These are phyloP conservation scores for Alectoris magna DNA, from an alignment of 2,797 vertebrate species.

Conservation along the genomic window DNA sequence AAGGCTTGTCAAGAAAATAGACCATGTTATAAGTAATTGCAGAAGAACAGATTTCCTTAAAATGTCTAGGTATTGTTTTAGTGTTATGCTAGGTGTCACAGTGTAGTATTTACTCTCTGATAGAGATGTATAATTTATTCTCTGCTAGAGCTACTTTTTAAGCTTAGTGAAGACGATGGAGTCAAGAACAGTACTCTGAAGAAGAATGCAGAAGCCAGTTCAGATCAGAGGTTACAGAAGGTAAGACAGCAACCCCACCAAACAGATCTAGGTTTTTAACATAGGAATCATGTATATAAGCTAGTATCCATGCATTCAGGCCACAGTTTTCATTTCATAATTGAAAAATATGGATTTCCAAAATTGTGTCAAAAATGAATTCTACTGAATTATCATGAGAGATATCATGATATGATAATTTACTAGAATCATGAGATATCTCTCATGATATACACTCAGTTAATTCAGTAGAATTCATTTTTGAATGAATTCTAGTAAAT, in stretches of 20 bases:
- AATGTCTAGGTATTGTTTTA: slow-evolving; percentile 63
- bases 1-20: slow-evolving; percentile 80
- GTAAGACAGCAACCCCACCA: slow-evolving; percentile 76
- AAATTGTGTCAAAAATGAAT: slow-evolving; percentile 61
- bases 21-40: slow-evolving; percentile 83
- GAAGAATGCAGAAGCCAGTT: slow-evolving; percentile 81
- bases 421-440: too few species aligned
- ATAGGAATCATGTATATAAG: slow-evolving; percentile 52
- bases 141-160: slow-evolving; percentile 83
- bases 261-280: slow-evolving; percentile 74
- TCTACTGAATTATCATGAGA: not conserved
- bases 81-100: slow-evolving; percentile 75
- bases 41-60: slow-evolving; percentile 55
- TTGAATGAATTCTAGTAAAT: too few species aligned
- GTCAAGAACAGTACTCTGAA: slow-evolving; percentile 85
- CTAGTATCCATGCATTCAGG: slow-evolving; percentile 25
- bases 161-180: slow-evolving; percentile 77
- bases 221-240: slow-evolving; percentile 87
- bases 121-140: slow-evolving; percentile 84
- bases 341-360: slow-evolving; percentile 66
- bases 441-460: too few species aligned
- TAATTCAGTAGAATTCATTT: too few species aligned
- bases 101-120: slow-evolving; percentile 82
- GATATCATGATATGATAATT: too few species aligned
- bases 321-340: slow-evolving; percentile 63